Conservation (phyloP, 1,140 invertebrate genomes). For the Drosophila prosaltans region DNA sequence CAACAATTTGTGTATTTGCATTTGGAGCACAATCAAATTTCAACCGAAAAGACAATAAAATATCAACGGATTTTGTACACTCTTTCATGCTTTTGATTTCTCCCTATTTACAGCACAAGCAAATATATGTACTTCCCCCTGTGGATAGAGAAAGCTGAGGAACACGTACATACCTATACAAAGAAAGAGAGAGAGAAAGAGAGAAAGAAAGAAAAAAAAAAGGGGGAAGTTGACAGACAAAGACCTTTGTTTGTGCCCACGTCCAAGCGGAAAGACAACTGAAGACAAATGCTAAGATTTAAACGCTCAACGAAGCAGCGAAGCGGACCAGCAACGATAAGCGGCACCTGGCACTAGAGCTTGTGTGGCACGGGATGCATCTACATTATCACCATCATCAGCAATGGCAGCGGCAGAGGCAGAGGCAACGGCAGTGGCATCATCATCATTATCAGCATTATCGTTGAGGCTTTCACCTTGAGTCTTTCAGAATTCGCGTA, state of each 20-base stretch:
- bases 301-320: slow-evolving; percentile 18
- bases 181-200: too few species aligned
- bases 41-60: not conserved
- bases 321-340: slow-evolving; percentile 19
- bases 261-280: slow-evolving; percentile 21
- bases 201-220: not conserved
- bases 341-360: slow-evolving; percentile 12
- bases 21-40: slow-evolving; percentile 17
- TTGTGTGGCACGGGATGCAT: not conserved
- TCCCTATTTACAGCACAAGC: not conserved
- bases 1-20: slow-evolving; percentile 17
- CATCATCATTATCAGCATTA: not conserved
- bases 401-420: not conserved
- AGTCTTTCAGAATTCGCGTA: slow-evolving; percentile 1
- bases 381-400: slow-evolving; percentile 4
- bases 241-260: slow-evolving; percentile 18
- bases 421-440: not conserved
- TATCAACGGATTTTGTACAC: not conserved
- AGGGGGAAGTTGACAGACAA: slow-evolving; percentile 16
- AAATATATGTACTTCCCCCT: not conserved
- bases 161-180: not conserved
- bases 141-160: not conserved
- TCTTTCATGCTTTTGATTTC: not conserved
- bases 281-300: slow-evolving; percentile 21
- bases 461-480: slow-evolving; percentile 11